phyloP scores from a whole-genome alignment of 2,888 invertebrate species.

The Oligia latruncula region DNA sequence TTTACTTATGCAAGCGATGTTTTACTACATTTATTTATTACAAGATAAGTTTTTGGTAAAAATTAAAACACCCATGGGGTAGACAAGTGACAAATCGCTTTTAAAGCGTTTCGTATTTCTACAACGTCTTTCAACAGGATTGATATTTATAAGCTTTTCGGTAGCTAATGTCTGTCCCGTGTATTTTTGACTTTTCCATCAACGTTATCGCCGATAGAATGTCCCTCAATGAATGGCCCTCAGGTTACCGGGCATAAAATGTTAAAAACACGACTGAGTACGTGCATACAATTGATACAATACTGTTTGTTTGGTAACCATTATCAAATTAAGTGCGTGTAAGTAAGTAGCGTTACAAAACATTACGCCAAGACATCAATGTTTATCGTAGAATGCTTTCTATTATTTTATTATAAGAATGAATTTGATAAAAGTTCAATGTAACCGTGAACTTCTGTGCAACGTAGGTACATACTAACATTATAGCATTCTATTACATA shows the following conservation, averaged over 20 bases:
- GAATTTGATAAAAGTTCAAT: slow-evolving; percentile 57
- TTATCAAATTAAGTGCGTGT: slow-evolving; percentile 2
- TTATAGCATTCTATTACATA: neutral
- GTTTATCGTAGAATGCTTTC: slow-evolving; percentile 32
- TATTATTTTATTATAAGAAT: slow-evolving; percentile 31
- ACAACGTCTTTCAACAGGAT: neutral
- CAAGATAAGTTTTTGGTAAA: neutral
- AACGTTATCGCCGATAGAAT: neutral
- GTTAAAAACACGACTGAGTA: slow-evolving; percentile 9
- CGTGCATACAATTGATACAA: neutral
- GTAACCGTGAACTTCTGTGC: slow-evolving; percentile 46
- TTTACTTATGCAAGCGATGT: neutral
- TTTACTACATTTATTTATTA: neutral
- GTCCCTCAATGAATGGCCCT: too few relatives aligned
- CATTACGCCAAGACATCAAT: slow-evolving; percentile 16
- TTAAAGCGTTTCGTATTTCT: neutral
- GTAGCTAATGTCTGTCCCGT: neutral
- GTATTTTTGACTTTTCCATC: neutral
- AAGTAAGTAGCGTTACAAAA: slow-evolving; percentile 39
- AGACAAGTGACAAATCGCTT: neutral
- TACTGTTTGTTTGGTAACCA: slow-evolving; percentile 11
- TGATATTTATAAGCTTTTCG: neutral
- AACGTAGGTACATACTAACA: slow-evolving; percentile 3
- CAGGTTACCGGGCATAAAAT: neutral
- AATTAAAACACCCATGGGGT: neutral